Base-by-base conservation (phyloP, 2,113 vertebrate genomes). In the Malurus alboscapulatus region DNA sequence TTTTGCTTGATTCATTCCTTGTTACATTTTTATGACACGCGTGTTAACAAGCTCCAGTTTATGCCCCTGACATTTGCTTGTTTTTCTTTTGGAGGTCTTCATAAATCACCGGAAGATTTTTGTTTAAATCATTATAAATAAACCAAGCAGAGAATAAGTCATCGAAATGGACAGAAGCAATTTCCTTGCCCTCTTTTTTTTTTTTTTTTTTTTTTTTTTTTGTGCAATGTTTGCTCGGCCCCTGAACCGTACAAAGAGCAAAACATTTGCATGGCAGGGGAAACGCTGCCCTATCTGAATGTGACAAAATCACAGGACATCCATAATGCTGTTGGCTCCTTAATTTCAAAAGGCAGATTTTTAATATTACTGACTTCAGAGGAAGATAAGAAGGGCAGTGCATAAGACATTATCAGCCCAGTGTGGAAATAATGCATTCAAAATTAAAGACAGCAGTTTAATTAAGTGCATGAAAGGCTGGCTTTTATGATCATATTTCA, bases 391-490 rank as follows among this genome's bases (percentile, higher is more conserved):
- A 75, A 93, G 86, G 94, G 92, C 87, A 94, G 66, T 65, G 83
- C 72, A 87, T 40, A 87, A 96, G 95, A 96, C 88, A 93, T 95
- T 96, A 93, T 94, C 97, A 95, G 95, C 90, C 96, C 90, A 86
- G 87, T 87, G 94, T 84, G 95, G 93, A 95, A 98, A 95, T 95
- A 97, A 95, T 95, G 93, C 95, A 76, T 93, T 94, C 79, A 92
- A 94, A 97, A 97, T 94, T 95, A 96, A 97, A 98, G 97, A 97
- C 96, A 96, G 96, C 79, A 54, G 81, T 96, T 96, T 97, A 97
- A 98, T 98, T 97, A 98, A 97, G 97, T 93, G 95, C 97, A 96
- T 94, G 73, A 97, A 97, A 98, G 96, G 94, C 96, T 91, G 59
- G 51, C 91, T 97, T 97, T 97, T 95, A 94, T 80, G 93, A 96